Evolutionary conservation across 2,888 invertebrate genomes (phyloP), one percentile per base, ranked within the genome.

Genomic region (Leptinotarsa haldemani): DNA sequence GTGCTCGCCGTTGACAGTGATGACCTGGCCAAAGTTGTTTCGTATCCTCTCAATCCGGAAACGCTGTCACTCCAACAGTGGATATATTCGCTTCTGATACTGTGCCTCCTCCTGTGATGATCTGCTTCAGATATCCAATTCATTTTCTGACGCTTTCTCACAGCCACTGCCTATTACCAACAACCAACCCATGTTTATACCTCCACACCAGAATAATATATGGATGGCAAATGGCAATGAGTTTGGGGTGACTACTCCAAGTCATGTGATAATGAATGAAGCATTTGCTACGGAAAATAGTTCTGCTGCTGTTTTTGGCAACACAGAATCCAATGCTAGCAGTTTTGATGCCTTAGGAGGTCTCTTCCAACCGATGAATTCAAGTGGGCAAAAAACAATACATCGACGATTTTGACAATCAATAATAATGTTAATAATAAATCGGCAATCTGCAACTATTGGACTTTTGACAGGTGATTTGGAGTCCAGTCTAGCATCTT

Each of bases 401-500:
- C 56, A 79, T 75, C 70, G 80, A 75, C 67, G 68, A 69, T 56
- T 79, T 75, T 47, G 5, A 69, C 65, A 50, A 80, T 78, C 70
- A 80, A 77, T 58, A 81, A 76, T 74, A 80, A 74, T 50, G 78
- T 74, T n/a, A 82, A 82, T 69, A 81, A 78, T 58, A 79, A 79
- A 81, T 65, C 77, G 85, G 82, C 82, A 88, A 73, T 83, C 84
- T 65, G 80, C 84, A 20, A 87, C 87, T 75, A 86, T 89, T 79
- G 88, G 89, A 77, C 93, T 98, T 79, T 90, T 97, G 78, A 96
- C 96, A 40, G 96, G 97, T 71, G 98, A 98, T 88, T 90, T 98
- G 87, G 97, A 98, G 87, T 95, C 96, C 81, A 97, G 97, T 82
- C 92, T 98, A 76, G 97, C 97, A 77, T 95, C 95, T 80, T 90